Conservation (phyloP, 1,140 invertebrate species). For the Holcopasites calliopsidis region DNA sequence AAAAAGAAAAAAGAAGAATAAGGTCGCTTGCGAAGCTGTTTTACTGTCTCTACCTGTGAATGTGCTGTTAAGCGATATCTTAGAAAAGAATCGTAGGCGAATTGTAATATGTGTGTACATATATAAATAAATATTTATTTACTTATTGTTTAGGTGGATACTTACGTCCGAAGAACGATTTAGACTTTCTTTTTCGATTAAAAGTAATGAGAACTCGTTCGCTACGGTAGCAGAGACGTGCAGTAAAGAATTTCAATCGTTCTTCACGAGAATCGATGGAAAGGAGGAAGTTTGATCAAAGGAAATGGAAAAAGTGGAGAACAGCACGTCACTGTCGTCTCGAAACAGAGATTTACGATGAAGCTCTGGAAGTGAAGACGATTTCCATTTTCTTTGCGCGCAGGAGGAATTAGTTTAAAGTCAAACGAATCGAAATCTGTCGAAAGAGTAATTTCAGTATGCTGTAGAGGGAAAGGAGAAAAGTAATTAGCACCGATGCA, state of each 20-base stretch:
- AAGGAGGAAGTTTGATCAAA: constrained; percentile 4
- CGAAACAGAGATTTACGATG: not conserved
- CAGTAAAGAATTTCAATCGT: constrained; percentile 4
- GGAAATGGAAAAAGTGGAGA: not conserved
- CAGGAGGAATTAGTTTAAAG: constrained; percentile 61
- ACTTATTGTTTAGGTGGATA: constrained; percentile 29
- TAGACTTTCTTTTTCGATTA: not conserved
- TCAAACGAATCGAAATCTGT: constrained; percentile 31
- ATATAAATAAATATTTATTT: constrained; percentile 33
- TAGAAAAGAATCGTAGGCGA: constrained; percentile 55
- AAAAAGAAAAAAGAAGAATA: not conserved
- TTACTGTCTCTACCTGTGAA: constrained; percentile 51
- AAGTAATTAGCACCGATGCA: constrained; percentile 50
- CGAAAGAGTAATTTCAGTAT: not conserved
- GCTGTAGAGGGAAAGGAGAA: constrained; percentile 12
- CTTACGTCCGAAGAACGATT: constrained; percentile 29
- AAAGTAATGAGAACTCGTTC: not conserved
- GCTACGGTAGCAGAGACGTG: too few species aligned
- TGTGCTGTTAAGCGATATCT: constrained; percentile 47
- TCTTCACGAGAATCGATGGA: not conserved
- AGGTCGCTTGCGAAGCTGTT: constrained; percentile 28
- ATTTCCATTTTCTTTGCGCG: constrained; percentile 1
- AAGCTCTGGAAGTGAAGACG: not conserved
- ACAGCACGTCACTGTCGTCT: not conserved
- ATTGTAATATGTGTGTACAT: constrained; percentile 54